Evolutionary conservation across 1,140 invertebrate species (phyloP).

Genomic region (Ostrea edulis): DNA sequence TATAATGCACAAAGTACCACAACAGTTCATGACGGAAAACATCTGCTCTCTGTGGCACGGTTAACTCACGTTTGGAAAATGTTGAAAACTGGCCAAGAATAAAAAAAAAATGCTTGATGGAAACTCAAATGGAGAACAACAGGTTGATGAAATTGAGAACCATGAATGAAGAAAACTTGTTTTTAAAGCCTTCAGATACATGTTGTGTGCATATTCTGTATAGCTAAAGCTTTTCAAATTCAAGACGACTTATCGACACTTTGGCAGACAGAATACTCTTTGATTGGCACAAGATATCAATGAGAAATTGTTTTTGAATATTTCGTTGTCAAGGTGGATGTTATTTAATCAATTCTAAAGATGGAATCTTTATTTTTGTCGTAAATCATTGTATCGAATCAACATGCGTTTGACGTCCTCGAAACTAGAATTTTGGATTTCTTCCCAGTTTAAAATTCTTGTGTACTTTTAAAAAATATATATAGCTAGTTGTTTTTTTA

Average conservation of each 20-base stretch:
- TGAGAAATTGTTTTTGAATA: neutral
- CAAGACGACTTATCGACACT: neutral
- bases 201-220: neutral
- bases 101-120: conserved; percentile 12
- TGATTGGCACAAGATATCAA: neutral
- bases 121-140: neutral
- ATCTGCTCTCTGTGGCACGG: neutral
- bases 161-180: neutral
- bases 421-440: neutral
- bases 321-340: neutral
- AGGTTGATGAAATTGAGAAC: neutral
- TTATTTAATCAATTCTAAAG: neutral
- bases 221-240: neutral
- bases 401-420: neutral
- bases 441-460: neutral
- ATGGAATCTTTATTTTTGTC: neutral
- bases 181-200: neutral
- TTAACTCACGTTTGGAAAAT: neutral
- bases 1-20: neutral
- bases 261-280: neutral
- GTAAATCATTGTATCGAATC: neutral
- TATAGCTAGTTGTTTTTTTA: neutral
- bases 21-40: neutral
- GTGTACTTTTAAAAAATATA: neutral
- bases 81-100: conserved; percentile 8